Evolutionary conservation across 2,888 invertebrate species (phyloP), one percentile per base, ranked within the genome.

Genomic region (Polydrusus tereticollis): DNA sequence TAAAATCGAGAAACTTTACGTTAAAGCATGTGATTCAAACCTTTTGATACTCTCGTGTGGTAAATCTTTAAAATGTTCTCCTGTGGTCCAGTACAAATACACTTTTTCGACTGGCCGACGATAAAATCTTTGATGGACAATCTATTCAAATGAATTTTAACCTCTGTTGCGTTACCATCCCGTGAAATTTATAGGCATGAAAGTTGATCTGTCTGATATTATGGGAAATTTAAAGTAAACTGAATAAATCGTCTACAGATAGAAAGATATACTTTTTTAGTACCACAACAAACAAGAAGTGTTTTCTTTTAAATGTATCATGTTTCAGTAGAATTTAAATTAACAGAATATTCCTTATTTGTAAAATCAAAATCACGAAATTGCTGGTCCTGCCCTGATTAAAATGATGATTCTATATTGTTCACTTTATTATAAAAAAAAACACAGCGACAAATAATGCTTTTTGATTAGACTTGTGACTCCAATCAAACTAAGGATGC

Each of bases 91-190:
- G 29, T 16, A 55, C 52, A 55, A 29, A 55, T 55, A 55, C 52
- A 55, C 29, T 55, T 55, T 55, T 55, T 55, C 29, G 52, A 55
- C 8, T 55, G 52, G 52, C 10, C 52, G 29, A 29, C 52, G 52
- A 55, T 55, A 55, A 55, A 55, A 55, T 55, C 52, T 55, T 29
- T 29, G 29, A 55, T 55, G 52, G 29, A 55, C 52, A 55, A 55
- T 55, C 52, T 55, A 55, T 55, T 55, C 52, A 55, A 55, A 55
- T 55, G 52, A 16, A 55, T 55, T 55, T 55, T 55, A 55, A 55
- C 52, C 52, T 55, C 52, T 3, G 52, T 33, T 55, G 29, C 52
- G 52, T 55, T 55, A 55, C 52, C 29, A 29, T 16, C 29, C 18
- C 18, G 52, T 55, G 29, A 29, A 33, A 55, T 55, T 55, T 55